Base-by-base conservation (phyloP, 2,888 invertebrate genomes). In the Beris morrisii region DNA sequence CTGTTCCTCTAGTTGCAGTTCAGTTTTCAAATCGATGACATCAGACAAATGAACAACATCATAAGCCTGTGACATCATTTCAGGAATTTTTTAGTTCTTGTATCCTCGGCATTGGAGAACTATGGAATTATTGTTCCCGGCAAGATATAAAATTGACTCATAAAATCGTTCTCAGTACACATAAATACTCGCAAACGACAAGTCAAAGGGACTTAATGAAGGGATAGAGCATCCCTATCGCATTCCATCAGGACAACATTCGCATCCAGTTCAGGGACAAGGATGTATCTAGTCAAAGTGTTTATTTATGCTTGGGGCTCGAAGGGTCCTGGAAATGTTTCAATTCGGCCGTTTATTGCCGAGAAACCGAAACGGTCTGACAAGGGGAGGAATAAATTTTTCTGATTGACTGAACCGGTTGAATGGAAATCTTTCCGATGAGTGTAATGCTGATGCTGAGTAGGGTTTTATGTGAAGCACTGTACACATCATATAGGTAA, bases 121-220 rank as follows among this genome's bases (percentile, higher is more conserved):
- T 22, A 22, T 22, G 22, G 22, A 22, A 22, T 22, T 22, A 22
- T 22, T 22, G 22, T 22, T 22, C 22, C 22, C 22, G 22, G 22
- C 22, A 22, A 22, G 22, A 22, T 22, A 22, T 22, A 22, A 22
- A 22, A 22, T 22, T 22, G 22, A 2, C 22, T 22, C 22, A 22
- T 22, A 22, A 22, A 22, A 22, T 22, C 22, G 22, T 22, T 22
- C 22, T 3, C 22, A 22, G 22, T 22, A 22, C 22, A 22, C 22
- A 22, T 22, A 22, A 22, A 22, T 22, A 22, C 22, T 22, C 22
- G 22, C 22, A 22, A 22, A 22, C n/a, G n/a, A 9, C n/a, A 48
- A 50, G 46, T 48, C 59, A 48, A 32, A 31, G 30, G 46, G 59
- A 59, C 46, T 59, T 59, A 59, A 59, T 48, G 59, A 48, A 50